A percentile compares a stretch with the other conserved stretches of the same genome.
phyloP scores from a whole-genome alignment of 2,888 invertebrate genomes.

The Chirona hameri region DNA sequence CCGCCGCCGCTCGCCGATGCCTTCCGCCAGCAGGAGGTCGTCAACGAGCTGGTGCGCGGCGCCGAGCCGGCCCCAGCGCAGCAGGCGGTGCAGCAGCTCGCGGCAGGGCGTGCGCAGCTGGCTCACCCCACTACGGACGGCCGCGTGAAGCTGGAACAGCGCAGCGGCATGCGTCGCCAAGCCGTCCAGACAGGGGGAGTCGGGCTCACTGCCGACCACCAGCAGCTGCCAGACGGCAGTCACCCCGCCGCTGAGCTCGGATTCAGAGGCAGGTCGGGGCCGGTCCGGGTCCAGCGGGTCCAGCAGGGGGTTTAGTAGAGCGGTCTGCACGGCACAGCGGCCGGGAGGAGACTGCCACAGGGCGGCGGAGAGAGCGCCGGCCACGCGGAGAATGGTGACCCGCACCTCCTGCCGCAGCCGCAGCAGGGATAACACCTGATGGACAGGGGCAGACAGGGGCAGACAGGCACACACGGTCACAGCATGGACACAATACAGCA shows the following conservation, averaged over 20 bases:
- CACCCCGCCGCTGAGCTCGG: background rate
- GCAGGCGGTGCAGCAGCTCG: conserved; percentile 8
- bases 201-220: background rate
- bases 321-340: background rate
- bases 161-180: background rate
- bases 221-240: conserved; percentile 9
- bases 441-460: background rate
- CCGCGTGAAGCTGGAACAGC: background rate
- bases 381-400: background rate
- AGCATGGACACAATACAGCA: no score
- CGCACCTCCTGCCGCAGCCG: background rate
- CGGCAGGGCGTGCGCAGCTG: background rate
- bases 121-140: background rate
- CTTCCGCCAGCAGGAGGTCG: background rate
- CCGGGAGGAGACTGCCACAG: background rate
- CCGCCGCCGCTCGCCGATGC: background rate
- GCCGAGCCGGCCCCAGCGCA: background rate
- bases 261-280: no score
- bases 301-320: background rate
- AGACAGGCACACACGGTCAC: no score
- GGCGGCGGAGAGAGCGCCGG: background rate
- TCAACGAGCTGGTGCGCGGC: background rate
- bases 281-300: background rate
- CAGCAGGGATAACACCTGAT: background rate
- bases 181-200: background rate